Percentiles rank a stretch among this genome's conserved stretches.
Evolutionary conservation across 1,140 invertebrate genomes (phyloP).

Genomic region (Drosophila nannoptera): DNA sequence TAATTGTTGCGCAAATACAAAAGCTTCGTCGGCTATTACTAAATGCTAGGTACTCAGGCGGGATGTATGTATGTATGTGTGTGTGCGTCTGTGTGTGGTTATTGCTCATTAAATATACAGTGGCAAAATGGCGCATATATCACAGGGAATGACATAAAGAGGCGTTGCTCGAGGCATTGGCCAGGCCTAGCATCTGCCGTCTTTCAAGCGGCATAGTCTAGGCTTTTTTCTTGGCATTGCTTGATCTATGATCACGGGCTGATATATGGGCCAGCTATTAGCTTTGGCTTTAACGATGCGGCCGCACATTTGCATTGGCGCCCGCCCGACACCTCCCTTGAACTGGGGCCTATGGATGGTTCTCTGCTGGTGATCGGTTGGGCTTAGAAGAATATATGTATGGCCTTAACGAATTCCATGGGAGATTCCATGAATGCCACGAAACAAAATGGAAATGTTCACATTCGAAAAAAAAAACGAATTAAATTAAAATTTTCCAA

Average conservation of each 20-base stretch:
- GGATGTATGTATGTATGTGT: background rate
- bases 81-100: constrained; percentile 10
- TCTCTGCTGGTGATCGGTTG: constrained; percentile 31
- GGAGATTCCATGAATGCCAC: constrained; percentile 23
- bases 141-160: constrained; percentile 28
- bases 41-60: constrained; percentile 15
- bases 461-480: constrained; percentile 6
- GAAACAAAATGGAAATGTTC: background rate
- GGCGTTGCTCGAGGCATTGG: constrained; percentile 27
- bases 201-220: background rate
- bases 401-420: constrained; percentile 23
- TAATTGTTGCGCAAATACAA: constrained; percentile 61
- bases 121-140: constrained; percentile 58
- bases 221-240: constrained; percentile 7
- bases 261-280: constrained; percentile 63
- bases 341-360: background rate
- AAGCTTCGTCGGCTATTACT: constrained; percentile 28
- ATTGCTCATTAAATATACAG: constrained; percentile 60
- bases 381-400: constrained; percentile 15
- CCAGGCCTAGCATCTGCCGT: background rate
- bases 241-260: constrained; percentile 37
- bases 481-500: constrained; percentile 46
- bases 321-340: background rate
- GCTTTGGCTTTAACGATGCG: constrained; percentile 60
- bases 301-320: constrained; percentile 36